Percentiles rank a stretch among this genome's conserved stretches.
Evolutionary conservation across 2,888 invertebrate species (phyloP).

Genomic region (Apamea anceps): DNA sequence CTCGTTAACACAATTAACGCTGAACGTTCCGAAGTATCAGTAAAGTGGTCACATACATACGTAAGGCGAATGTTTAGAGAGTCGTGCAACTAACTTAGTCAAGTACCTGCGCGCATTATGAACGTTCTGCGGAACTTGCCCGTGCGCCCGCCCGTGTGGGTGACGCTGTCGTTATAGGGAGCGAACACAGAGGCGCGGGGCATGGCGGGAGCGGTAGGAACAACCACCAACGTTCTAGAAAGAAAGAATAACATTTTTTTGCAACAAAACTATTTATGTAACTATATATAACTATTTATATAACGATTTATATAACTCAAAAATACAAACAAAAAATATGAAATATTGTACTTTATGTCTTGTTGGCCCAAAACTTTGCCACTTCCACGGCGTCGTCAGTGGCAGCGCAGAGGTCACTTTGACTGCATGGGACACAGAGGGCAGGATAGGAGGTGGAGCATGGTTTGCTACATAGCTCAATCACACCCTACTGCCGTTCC

Average conservation of each 20-base stretch:
- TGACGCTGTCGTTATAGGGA: neutral
- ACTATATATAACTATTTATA: no score
- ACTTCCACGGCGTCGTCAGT: no score
- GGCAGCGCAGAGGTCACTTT: no score
- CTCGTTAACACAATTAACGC: slow-evolving; percentile 14
- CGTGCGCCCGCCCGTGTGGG: neutral
- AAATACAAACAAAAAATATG: neutral
- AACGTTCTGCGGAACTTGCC: slow-evolving; percentile 20
- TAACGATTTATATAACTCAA: neutral
- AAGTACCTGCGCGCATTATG: slow-evolving; percentile 40
- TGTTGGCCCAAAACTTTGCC: no score
- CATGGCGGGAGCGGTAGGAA: neutral
- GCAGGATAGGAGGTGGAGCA: no score
- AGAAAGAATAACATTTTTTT: neutral
- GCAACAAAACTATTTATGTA: no score
- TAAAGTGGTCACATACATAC: slow-evolving; percentile 23
- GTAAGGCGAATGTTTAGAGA: slow-evolving; percentile 15
- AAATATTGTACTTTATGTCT: neutral
- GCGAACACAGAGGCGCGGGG: neutral
- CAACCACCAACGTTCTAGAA: neutral
- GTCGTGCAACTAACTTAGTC: slow-evolving; percentile 35
- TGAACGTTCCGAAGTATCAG: slow-evolving; percentile 26
- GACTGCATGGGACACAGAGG: no score
- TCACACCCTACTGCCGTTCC: no score
- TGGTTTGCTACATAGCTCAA: no score